phyloP scores from a whole-genome alignment of 2,888 invertebrate genomes.

The Tipula confusa region DNA sequence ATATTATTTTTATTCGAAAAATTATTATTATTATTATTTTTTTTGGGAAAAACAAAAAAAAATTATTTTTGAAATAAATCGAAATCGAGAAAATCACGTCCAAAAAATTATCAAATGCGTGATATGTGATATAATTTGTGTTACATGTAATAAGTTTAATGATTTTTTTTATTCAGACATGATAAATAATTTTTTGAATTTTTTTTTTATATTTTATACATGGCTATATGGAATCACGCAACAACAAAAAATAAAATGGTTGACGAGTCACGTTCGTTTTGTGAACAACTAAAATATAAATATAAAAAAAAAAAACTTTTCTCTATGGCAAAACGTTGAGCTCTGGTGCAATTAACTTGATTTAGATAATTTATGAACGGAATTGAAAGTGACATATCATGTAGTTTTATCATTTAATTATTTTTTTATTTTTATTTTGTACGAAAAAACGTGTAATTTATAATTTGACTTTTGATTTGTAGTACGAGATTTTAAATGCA shows the following conservation, averaged over 20 bases:
- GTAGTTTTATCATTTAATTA: not conserved
- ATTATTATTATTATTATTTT: not conserved
- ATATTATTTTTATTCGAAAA: not conserved
- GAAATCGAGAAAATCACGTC: slow-evolving; percentile 26
- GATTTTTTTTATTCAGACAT: not conserved
- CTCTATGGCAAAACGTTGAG: not conserved
- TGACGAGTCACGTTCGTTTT: not conserved
- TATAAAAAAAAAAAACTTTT: not conserved
- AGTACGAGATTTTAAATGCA: no score
- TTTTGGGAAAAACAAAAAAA: not conserved
- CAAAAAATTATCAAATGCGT: slow-evolving; percentile 28
- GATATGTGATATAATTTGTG: slow-evolving; percentile 20
- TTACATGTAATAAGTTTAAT: not conserved
- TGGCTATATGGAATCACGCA: not conserved
- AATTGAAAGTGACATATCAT: not conserved
- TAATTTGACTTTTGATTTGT: not conserved
- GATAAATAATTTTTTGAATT: not conserved
- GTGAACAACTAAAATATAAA: not conserved
- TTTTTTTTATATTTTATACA: not conserved
- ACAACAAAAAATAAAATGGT: not conserved
- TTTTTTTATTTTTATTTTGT: not conserved
- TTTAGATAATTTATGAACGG: not conserved
- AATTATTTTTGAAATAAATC: not conserved
- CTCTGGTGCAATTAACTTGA: not conserved
- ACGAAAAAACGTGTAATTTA: not conserved